Conservation (phyloP, 2,888 invertebrate species). For the Megastigmus dorsalis region DNA sequence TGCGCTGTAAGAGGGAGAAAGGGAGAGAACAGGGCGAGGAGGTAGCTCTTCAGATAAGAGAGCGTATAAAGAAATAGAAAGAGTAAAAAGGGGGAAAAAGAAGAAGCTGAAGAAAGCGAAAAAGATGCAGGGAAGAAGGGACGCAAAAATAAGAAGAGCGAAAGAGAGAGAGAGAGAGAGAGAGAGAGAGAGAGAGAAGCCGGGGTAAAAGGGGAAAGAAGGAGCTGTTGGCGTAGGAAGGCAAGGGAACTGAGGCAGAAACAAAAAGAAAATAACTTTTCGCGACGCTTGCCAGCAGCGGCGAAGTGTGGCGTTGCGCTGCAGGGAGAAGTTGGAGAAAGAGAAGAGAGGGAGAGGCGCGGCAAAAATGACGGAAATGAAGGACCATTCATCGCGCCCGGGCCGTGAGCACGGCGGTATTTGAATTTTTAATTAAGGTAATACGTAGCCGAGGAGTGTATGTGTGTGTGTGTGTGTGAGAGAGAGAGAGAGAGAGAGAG, state of each 20-base stretch:
- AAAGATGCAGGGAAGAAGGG: neutral
- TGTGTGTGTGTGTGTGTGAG: too few relatives aligned
- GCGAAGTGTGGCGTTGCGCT: too few relatives aligned
- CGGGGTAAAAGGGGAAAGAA: constrained; percentile 29
- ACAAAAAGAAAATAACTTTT: constrained; percentile 48
- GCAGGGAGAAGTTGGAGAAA: too few relatives aligned
- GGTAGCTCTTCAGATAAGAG: constrained; percentile 2
- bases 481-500: constrained; percentile 44
- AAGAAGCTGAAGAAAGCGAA: neutral
- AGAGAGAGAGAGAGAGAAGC: neutral
- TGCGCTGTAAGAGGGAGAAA: too few relatives aligned
- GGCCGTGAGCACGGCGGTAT: constrained; percentile 53
- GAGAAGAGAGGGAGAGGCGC: constrained; percentile 3
- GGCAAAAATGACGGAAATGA: constrained; percentile 54
- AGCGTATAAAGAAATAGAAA: neutral
- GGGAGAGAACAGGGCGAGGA: neutral
- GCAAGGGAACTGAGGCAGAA: constrained; percentile 35
- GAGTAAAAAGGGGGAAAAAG: too few relatives aligned
- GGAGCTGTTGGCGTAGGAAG: constrained; percentile 12
- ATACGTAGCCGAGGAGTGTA: constrained; percentile 60
- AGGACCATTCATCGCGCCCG: constrained; percentile 54
- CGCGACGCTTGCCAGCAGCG: constrained; percentile 40
- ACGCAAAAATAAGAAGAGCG: neutral
- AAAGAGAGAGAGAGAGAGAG: constrained; percentile 19
- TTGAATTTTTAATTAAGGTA: constrained; percentile 69